These are phyloP conservation scores for Sacculina carcini DNA, from an alignment of 2,888 invertebrate species.

Conservation along the genomic window DNA sequence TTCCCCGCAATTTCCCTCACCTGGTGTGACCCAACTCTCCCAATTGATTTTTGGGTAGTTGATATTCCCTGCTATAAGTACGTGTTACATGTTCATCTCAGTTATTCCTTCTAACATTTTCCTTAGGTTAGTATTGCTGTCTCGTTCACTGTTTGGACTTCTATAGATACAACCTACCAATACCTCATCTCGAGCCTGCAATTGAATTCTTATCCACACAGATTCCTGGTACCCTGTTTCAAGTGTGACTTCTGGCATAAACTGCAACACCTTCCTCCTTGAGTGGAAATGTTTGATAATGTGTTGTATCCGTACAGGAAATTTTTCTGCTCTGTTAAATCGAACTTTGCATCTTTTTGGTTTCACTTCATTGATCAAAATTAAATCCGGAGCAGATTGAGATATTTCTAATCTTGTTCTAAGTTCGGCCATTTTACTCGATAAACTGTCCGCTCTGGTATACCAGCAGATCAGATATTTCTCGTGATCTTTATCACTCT, in stretches of 20 bases:
- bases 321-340: too few species aligned
- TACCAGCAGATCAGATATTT: too few species aligned
- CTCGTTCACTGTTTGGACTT: neutral
- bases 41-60: neutral
- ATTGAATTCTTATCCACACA: constrained; percentile 1
- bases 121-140: neutral
- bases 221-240: constrained; percentile 1
- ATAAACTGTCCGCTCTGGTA: too few species aligned
- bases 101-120: neutral
- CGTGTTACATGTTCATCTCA: neutral
- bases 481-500: too few species aligned
- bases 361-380: too few species aligned
- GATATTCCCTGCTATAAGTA: neutral
- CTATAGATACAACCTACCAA: neutral
- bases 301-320: too few species aligned
- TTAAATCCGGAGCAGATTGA: too few species aligned
- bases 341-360: too few species aligned
- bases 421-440: too few species aligned
- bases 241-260: neutral
- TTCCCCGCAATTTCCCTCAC: neutral
- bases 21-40: neutral
- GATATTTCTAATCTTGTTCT: too few species aligned
- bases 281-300: too few species aligned
- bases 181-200: neutral
- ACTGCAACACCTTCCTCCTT: too few species aligned